These are phyloP conservation scores for Zygogramma bicolorata DNA, from an alignment of 2,888 invertebrate species.

Conservation along the genomic window DNA sequence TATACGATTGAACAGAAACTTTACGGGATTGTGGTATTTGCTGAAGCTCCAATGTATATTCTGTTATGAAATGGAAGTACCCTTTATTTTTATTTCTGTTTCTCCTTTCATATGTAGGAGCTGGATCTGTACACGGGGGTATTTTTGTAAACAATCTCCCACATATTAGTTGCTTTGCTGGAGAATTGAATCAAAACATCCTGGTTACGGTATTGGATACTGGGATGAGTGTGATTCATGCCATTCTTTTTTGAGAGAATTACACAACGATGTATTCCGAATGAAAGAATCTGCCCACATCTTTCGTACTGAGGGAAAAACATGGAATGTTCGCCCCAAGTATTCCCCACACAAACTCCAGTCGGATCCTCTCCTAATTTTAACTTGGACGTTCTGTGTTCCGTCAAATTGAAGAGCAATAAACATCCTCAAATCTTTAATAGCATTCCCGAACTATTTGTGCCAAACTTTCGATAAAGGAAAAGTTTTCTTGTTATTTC, in stretches of 20 bases:
- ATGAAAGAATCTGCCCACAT: too few species aligned
- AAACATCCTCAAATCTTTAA: constrained; percentile 9
- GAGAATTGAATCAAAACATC: too few species aligned
- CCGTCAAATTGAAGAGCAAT: constrained; percentile 13
- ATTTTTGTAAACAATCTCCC: too few species aligned
- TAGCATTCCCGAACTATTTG: constrained; percentile 6
- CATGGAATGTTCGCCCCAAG: too few species aligned
- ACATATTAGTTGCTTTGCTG: too few species aligned
- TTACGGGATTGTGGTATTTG: constrained; percentile 25
- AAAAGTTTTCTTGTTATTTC: constrained; percentile 21
- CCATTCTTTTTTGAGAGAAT: too few species aligned
- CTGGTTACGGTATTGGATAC: too few species aligned
- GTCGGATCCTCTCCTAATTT: background rate
- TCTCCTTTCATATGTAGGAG: too few species aligned
- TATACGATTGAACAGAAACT: constrained; percentile 27
- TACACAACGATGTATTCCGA: too few species aligned
- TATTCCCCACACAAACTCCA: background rate
- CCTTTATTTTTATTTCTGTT: background rate
- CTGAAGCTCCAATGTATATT: constrained; percentile 18
- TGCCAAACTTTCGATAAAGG: constrained; percentile 10
- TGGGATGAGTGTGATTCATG: too few species aligned
- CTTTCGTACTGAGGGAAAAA: too few species aligned
- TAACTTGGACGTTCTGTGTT: background rate
- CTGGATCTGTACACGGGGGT: too few species aligned
- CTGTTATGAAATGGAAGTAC: constrained; percentile 35